Percentiles rank a stretch among this genome's conserved stretches.
These are phyloP conservation scores for Sebastes diaconus DNA, from an alignment of 2,797 vertebrate genomes.

Conservation along the genomic window DNA sequence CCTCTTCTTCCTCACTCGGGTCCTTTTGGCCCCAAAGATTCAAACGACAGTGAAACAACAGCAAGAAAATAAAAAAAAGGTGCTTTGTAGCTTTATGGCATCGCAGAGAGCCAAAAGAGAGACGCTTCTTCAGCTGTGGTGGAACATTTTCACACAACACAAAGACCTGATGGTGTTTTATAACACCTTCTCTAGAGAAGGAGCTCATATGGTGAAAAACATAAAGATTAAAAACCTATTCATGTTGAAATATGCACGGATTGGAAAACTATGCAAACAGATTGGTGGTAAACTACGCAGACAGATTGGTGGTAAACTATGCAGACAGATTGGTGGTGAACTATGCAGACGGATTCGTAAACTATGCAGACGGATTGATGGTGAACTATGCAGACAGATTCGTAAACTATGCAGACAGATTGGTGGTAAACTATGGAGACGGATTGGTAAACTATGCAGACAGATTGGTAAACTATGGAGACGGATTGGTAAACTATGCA, in stretches of 20 bases:
- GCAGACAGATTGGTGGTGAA: not conserved
- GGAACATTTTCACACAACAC: constrained; percentile 23
- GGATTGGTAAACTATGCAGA: no score
- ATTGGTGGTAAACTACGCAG: no score
- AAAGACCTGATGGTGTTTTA: not conserved
- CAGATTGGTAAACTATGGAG: not conserved
- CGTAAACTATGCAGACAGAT: no score
- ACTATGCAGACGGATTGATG: no score
- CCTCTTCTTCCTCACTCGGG: constrained; percentile 31
- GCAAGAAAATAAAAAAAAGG: constrained; percentile 74
- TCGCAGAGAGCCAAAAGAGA: constrained; percentile 53
- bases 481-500: not conserved
- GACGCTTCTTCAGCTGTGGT: constrained; percentile 4
- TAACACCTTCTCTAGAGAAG: not conserved
- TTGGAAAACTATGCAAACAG: not conserved
- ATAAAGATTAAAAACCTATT: not conserved
- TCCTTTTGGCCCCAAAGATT: constrained; percentile 76
- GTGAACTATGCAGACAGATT: no score
- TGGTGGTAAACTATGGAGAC: no score
- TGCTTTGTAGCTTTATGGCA: constrained; percentile 77
- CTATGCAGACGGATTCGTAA: no score
- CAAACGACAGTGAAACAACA: constrained; percentile 69
- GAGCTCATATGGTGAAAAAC: not conserved
- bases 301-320: not conserved
- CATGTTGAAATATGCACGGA: not conserved